Conservation (phyloP, 1,140 invertebrate species). For the Drosophila nigromelanica region DNA sequence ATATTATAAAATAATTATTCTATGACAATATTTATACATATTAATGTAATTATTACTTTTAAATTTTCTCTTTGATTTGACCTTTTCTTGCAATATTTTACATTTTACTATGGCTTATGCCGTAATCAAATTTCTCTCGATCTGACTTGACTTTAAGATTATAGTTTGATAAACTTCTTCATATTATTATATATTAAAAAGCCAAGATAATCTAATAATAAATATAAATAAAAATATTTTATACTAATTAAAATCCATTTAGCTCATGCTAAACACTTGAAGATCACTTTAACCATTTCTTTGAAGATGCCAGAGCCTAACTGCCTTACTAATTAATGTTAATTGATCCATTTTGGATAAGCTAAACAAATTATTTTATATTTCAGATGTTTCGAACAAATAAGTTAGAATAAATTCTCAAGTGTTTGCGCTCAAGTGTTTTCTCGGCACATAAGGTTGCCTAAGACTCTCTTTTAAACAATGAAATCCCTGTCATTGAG, state of each 20-base stretch:
- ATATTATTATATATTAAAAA: no score
- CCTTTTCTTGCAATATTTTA: no score
- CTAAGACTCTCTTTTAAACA: not conserved
- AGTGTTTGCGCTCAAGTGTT: conserved; percentile 12
- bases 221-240: no score
- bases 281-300: not conserved
- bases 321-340: conserved; percentile 4
- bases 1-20: no score
- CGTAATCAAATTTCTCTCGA: no score
- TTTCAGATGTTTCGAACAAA: not conserved
- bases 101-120: no score
- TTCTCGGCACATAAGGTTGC: not conserved
- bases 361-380: not conserved
- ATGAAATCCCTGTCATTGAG: conserved; percentile 5
- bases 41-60: no score
- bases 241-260: not conserved
- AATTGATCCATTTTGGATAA: conserved; percentile 7
- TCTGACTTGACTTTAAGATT: no score
- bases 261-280: conserved; percentile 3
- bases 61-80: no score
- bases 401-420: not conserved
- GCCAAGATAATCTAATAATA: no score
- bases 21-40: no score
- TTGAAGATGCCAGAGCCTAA: not conserved
- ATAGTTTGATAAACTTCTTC: no score